Base-by-base conservation (phyloP, 2,888 invertebrate genomes). In the Ichneumoninae sp. region DNA sequence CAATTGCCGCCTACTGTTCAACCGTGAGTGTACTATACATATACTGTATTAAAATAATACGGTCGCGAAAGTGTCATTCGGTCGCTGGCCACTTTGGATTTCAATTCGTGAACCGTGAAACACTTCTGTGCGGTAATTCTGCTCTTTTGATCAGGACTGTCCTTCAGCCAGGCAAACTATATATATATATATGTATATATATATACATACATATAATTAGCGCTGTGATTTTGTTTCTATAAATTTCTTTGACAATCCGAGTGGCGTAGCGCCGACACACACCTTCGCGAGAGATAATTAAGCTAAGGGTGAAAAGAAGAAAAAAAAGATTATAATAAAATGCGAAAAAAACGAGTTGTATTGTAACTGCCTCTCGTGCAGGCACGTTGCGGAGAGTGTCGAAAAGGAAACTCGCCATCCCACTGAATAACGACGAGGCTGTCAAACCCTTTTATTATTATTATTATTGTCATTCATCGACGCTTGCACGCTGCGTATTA, bases 1-100 rank as follows among this genome's bases (percentile, higher is more conserved):
- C 26, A 89, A 89, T 91, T 90, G 90, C 90, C 92, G 90, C 90
- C 93, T 93, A 91, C 89, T 91, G 92, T 93, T 93, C 92, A 91
- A 92, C 90, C 84, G 81, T 84, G 78, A 84, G 71, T 84, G 84
- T 84, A 84, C 84, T 84, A 74, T 69, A 84, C 66, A 75, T 68
- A 69, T 82, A 79, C 40, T 71, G 79, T 84, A 79, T 75, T 66
- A 66, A 79, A 66, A 79, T 65, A 70, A 79, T 50, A 33, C 70
- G 70, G 40, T 79, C 57, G 70, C 33, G 52, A 54, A 62, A 19
- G 50, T 50, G 50, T 65, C n/a, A 69, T 40, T 62, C 69, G 75
- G 66, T 84, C 65, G 78, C 50, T 36, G 47, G 54, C 30, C 40
- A 78, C 65, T 44, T 70, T 57, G 65, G 52, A 79, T 57, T 47